Evolutionary conservation across 92 coral and sea anemone genomes (phyloP), one percentile per base, ranked within the genome.

Genomic region (Paramuricea clavata): DNA sequence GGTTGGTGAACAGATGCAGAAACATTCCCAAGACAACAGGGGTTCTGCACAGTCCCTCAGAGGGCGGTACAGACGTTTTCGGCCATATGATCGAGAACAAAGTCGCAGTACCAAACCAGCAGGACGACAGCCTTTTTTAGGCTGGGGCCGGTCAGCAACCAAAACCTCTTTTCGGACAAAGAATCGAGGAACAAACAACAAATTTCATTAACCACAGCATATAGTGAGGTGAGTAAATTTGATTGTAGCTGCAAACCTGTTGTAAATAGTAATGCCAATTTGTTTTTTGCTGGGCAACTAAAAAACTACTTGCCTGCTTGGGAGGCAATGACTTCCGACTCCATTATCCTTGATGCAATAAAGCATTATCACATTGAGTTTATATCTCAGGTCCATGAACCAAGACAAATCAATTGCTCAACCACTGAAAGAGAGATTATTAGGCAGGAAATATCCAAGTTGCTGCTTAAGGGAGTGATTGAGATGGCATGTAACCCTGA

Each of bases 1-100:
- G 59, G 83, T 65, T 30, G 78, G 83, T 8, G 41, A 36, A 44
- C 89, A 86, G 65, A 86, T 75, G 78, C 89, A 86, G 26, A 85
- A 59, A 16, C 30, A 35, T 12, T 10, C 74, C 47, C 80, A 28
- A 12, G 44, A 28, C 0, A 15, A 70, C 52, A 7, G 17, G 43
- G 30, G 59, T 25, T 6, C 68, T 11, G 41, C 39, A 22, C 52
- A 50, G 22, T 25, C 69, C 69, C 12, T 68, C 23, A 74, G 25
- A 17, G 21, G 23, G 19, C 49, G 47, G 50, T 0, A 17, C 7
- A 39, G 15, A 7, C 13, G 49, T 27, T 64, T 54, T 8, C 68
- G 70, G 44, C 90, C 85, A 68, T 81, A 69, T 69, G 90, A 87
- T 32, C 16, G 81, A 69, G 19, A 64, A 32, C 70, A 11, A 8